A percentile compares a stretch with the other conserved stretches of the same genome.
These are phyloP conservation scores for Acleris literana DNA, from an alignment of 2,888 invertebrate species.

Conservation along the genomic window DNA sequence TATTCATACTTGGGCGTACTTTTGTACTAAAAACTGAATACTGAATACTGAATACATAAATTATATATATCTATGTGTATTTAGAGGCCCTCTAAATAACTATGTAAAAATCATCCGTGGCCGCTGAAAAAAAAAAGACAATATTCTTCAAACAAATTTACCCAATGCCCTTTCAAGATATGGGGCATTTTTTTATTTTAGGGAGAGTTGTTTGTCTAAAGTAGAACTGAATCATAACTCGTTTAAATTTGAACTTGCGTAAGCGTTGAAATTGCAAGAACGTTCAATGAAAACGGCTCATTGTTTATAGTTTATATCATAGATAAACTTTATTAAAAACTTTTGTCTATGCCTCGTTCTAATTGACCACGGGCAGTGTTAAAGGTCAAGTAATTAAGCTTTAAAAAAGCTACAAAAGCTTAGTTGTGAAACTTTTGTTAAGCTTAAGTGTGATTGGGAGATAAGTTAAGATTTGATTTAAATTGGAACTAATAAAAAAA, in stretches of 20 bases:
- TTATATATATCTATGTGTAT: no score
- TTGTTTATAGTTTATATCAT: slow-evolving; percentile 42
- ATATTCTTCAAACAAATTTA: no score
- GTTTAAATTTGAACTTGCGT: slow-evolving; percentile 22
- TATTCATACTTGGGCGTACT: no score
- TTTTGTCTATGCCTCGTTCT: slow-evolving; percentile 47
- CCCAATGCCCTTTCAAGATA: no score
- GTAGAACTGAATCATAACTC: neutral
- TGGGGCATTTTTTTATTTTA: no score
- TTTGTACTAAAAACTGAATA: no score
- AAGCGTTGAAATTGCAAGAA: slow-evolving; percentile 40
- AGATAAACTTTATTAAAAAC: slow-evolving; percentile 43
- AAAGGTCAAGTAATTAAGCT: slow-evolving; percentile 44
- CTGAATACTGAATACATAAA: no score
- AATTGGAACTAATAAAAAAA: slow-evolving; percentile 22
- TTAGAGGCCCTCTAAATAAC: no score
- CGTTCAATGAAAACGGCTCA: slow-evolving; percentile 49
- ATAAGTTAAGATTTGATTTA: slow-evolving; percentile 25
- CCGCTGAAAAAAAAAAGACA: no score
- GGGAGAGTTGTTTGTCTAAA: neutral
- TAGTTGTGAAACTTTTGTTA: slow-evolving; percentile 27
- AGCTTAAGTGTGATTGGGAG: slow-evolving; percentile 30
- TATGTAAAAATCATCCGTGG: no score
- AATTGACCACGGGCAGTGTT: slow-evolving; percentile 43
- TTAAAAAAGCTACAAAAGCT: slow-evolving; percentile 22